These are phyloP conservation scores for Leptopterna dolabrata DNA, from an alignment of 2,888 invertebrate genomes.

Conservation along the genomic window DNA sequence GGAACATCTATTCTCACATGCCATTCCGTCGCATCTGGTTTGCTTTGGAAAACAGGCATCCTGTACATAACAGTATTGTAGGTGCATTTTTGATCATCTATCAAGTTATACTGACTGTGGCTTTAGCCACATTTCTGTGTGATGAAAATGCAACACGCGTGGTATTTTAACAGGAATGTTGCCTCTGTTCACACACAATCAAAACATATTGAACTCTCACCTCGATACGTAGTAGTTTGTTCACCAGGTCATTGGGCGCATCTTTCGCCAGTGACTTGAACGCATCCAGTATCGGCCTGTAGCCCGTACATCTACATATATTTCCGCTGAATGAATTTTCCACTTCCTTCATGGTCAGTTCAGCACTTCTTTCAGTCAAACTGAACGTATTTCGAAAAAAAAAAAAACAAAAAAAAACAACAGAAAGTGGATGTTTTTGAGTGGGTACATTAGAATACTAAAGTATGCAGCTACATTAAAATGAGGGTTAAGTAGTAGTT, in stretches of 20 bases:
- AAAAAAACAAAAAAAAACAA: neutral
- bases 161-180: neutral
- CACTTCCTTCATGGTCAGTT: slow-evolving; percentile 72
- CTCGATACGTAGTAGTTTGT: slow-evolving; percentile 67
- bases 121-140: no score
- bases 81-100: no score
- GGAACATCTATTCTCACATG: slow-evolving; percentile 14
- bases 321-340: slow-evolving; percentile 79
- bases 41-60: slow-evolving; percentile 15
- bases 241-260: slow-evolving; percentile 68
- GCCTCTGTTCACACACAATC: neutral
- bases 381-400: slow-evolving; percentile 57
- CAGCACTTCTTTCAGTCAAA: slow-evolving; percentile 59
- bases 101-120: no score
- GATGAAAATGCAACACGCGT: no score
- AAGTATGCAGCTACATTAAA: no score
- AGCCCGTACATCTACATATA: slow-evolving; percentile 82
- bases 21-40: slow-evolving; percentile 14
- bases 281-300: slow-evolving; percentile 80
- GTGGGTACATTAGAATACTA: neutral
- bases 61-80: no score
- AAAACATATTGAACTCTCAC: slow-evolving; percentile 59
- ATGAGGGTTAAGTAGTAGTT: no score
- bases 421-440: neutral
- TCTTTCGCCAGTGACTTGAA: slow-evolving; percentile 76